Percentiles rank a stretch among this genome's conserved stretches.
These are phyloP conservation scores for Casuarius casuarius DNA, from an alignment of 2,113 vertebrate species.

Conservation along the genomic window DNA sequence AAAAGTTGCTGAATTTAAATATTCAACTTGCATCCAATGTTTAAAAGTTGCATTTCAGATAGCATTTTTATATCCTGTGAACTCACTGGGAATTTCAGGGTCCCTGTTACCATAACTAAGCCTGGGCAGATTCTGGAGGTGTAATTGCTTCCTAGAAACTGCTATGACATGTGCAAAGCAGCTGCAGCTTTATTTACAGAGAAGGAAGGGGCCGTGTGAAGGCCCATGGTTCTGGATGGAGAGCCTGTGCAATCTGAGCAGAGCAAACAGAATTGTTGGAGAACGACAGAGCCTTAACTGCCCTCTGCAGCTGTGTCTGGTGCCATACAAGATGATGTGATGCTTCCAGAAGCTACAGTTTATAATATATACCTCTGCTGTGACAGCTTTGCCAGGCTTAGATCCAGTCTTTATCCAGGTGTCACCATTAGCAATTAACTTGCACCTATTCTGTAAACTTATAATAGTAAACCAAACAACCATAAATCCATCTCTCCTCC, in stretches of 20 bases:
- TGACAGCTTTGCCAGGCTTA: not conserved
- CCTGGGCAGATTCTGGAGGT: not conserved
- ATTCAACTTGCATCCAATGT: not conserved
- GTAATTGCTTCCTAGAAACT: not conserved
- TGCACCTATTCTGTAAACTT: not conserved
- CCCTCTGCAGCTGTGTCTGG: not conserved
- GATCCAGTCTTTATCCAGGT: not conserved
- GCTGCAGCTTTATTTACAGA: not conserved
- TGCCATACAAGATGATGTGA: not conserved
- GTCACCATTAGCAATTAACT: not conserved
- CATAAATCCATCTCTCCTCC: not conserved
- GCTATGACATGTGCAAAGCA: not conserved
- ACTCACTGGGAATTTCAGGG: not conserved
- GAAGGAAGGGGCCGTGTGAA: not conserved
- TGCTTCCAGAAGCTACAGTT: not conserved
- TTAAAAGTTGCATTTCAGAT: not conserved
- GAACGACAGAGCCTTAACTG: not conserved
- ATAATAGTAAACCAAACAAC: not conserved
- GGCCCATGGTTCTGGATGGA: not conserved
- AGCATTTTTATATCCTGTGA: not conserved
- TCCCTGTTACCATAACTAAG: not conserved
- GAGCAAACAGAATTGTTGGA: not conserved
- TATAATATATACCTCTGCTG: not conserved
- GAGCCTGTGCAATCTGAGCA: not conserved
- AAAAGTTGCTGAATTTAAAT: not conserved